A percentile compares a stretch with the other conserved stretches of the same genome.
phyloP scores from a whole-genome alignment of 1,140 invertebrate genomes.

The Drusus annulatus region DNA sequence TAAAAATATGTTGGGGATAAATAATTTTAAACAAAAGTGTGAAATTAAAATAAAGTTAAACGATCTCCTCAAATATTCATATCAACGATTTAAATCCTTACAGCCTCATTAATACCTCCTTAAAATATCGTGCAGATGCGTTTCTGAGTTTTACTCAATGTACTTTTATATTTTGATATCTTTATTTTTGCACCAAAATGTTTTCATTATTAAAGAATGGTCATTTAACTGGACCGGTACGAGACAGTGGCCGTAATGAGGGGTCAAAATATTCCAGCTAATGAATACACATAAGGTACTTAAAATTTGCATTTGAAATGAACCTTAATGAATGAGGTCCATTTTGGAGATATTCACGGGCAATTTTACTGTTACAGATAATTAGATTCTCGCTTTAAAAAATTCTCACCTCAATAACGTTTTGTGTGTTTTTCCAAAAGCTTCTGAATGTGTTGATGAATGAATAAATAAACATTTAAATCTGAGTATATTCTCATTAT shows the following conservation, averaged over 20 bases:
- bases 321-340: conserved; percentile 33
- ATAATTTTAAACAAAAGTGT: no score
- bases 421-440: conserved; percentile 14
- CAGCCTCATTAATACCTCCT: no score
- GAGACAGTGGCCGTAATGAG: conserved; percentile 46
- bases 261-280: conserved; percentile 44
- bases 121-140: no score
- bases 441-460: conserved; percentile 32
- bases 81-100: no score
- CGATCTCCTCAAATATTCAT: no score
- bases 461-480: background rate
- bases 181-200: no score
- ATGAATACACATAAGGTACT: conserved; percentile 31
- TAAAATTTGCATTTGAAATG: conserved; percentile 40
- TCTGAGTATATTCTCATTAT: no score
- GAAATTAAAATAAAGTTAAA: no score
- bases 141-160: no score
- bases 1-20: no score
- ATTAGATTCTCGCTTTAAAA: conserved; percentile 16
- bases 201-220: no score
- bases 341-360: conserved; percentile 29
- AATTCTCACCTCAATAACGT: conserved; percentile 17
- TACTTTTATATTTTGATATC: no score
- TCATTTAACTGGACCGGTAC: background rate
- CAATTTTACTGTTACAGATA: conserved; percentile 30